Evolutionary conservation across 2,797 vertebrate species (phyloP).

Genomic region (Hemitrygon akajei): DNA sequence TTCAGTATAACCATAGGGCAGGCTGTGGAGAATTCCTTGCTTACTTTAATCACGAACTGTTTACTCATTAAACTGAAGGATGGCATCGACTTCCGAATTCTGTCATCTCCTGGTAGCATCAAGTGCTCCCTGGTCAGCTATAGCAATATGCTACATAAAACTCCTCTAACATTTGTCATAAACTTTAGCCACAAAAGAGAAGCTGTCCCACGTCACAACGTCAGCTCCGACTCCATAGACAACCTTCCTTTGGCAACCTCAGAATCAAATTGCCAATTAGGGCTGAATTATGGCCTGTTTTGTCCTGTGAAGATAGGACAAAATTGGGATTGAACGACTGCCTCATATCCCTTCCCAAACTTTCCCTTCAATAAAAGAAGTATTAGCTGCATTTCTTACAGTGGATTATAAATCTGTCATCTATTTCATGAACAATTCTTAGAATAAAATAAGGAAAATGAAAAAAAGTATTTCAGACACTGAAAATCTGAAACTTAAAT

Average conservation of each 20-base stretch:
- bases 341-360: neutral
- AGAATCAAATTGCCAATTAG: neutral
- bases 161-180: neutral
- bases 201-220: neutral
- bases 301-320: neutral
- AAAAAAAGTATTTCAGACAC: too few relatives aligned
- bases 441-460: neutral
- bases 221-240: neutral
- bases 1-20: neutral
- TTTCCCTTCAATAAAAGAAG: neutral
- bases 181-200: neutral
- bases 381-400: neutral
- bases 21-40: neutral
- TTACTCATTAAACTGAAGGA: neutral
- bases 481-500: too few relatives aligned
- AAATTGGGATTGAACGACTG: neutral
- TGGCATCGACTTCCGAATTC: neutral
- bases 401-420: neutral
- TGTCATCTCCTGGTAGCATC: neutral
- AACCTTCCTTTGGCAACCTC: neutral
- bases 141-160: neutral
- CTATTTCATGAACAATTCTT: neutral
- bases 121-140: neutral
- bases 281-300: neutral
- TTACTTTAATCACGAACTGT: neutral